These are phyloP conservation scores for Drosophila pseudoobscura DNA, from an alignment of 1,140 invertebrate genomes.

Conservation along the genomic window DNA sequence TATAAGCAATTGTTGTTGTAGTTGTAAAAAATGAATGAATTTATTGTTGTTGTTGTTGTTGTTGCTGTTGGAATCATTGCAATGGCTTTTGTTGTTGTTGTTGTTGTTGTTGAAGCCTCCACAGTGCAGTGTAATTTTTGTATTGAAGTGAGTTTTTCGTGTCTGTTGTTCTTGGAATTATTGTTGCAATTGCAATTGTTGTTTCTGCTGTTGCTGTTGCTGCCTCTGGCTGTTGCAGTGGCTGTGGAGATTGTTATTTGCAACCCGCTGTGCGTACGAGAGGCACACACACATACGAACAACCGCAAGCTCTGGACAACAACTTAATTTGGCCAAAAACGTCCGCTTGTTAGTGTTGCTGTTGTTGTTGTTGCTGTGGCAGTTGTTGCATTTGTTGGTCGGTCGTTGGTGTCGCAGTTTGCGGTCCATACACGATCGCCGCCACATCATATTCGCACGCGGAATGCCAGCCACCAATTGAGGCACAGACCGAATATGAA, in stretches of 20 bases:
- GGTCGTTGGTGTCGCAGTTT: slow-evolving; percentile 51
- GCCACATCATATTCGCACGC: slow-evolving; percentile 54
- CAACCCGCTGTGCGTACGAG: slow-evolving; percentile 74
- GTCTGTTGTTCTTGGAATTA: slow-evolving; percentile 48
- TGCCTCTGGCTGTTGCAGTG: slow-evolving; percentile 45
- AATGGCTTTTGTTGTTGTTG: neutral
- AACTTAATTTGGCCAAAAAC: slow-evolving; percentile 78
- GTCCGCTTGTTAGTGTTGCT: slow-evolving; percentile 73
- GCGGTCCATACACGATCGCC: slow-evolving; percentile 35
- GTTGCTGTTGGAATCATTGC: neutral
- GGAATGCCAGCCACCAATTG: slow-evolving; percentile 23
- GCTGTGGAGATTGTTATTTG: slow-evolving; percentile 80
- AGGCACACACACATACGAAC: too few species aligned
- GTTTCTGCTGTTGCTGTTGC: slow-evolving; percentile 23
- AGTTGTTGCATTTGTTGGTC: slow-evolving; percentile 11
- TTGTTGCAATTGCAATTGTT: slow-evolving; percentile 4
- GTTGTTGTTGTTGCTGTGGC: slow-evolving; percentile 14
- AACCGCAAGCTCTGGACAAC: slow-evolving; percentile 70
- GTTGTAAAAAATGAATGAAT: too few species aligned
- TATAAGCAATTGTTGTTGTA: too few species aligned
- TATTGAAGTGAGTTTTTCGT: slow-evolving; percentile 22
- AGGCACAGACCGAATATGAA: slow-evolving; percentile 60
- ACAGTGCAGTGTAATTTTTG: neutral
- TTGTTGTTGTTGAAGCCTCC: slow-evolving; percentile 6
- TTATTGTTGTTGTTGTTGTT: slow-evolving; percentile 4